Base-by-base conservation (phyloP, 2,113 vertebrate species). In the Macquaria australasica region DNA sequence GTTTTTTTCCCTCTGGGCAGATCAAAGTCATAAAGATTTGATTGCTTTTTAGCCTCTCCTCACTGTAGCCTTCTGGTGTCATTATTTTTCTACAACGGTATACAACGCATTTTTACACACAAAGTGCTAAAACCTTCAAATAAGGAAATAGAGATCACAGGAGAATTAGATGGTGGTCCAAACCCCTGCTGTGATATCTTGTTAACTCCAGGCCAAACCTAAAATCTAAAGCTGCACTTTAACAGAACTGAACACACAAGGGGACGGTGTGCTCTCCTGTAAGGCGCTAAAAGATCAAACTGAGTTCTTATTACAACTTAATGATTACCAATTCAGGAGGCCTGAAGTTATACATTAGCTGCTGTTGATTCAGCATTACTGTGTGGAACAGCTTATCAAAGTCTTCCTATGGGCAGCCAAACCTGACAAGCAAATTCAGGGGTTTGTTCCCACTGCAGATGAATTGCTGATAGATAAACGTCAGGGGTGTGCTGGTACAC, bases 341-440 rank as follows among this genome's bases (percentile, higher is more conserved):
- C 88, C 88, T 84, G n/a, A 80, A 89, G 90, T 83, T 56, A 84
- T 62, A 69, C 68, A 75, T 70, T 18, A 70, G 79, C 81, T 82
- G 69, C 62, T 88, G 87, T 89, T 79, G 76, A 92, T 80, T 90
- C 91, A 91, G 84, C 91, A 81, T 73, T 84, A 63, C 75, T 72
- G 39, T 6, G 73, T 73, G n/a, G 64, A 78, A 75, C 48, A 63
- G 84, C 11, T 81, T 72, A 85, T 88, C 77, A 83, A 67, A 68
- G 70, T 74, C 39, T 84, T 81, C 77, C 80, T 87, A 31, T 85
- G 72, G 77, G 85, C 64, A 79, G 34, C 45, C 20, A 21, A 82
- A 85, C 64, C 66, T 80, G 51, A 77, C 48, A 39, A 73, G 81
- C 53, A 41, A 75, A 77, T 79, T 86, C 68, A 60, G 55, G 34